These are phyloP conservation scores for Hermatobates lingyangjiaoensis DNA, from an alignment of 1,140 invertebrate species.

Conservation along the genomic window DNA sequence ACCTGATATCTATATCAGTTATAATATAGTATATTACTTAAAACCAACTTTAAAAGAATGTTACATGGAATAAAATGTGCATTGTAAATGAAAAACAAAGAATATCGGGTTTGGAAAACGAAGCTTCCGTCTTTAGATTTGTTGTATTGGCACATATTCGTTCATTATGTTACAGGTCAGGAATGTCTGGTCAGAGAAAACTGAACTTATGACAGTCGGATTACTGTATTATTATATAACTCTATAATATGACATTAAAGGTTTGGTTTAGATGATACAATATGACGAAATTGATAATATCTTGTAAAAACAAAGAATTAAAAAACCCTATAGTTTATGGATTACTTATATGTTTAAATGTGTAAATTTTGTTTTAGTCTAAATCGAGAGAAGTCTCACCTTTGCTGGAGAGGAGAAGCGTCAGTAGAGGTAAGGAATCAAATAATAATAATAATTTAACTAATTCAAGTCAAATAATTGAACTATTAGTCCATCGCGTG, in stretches of 20 bases:
- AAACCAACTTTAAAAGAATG: too few species aligned
- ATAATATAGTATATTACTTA: too few species aligned
- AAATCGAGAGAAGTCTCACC: constrained; percentile 41
- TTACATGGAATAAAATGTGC: too few species aligned
- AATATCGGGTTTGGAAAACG: too few species aligned
- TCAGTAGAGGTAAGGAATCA: constrained; percentile 23
- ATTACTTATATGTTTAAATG: neutral
- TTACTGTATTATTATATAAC: too few species aligned
- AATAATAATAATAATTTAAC: neutral
- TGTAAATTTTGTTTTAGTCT: constrained; percentile 14
- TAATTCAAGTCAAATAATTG: neutral
- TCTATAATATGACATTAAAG: neutral
- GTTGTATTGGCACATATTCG: too few species aligned
- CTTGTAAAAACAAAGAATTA: neutral
- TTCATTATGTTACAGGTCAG: too few species aligned
- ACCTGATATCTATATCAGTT: too few species aligned
- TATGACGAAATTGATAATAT: neutral
- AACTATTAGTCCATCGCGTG: neutral
- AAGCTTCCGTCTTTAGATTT: too few species aligned
- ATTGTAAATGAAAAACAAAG: too few species aligned
- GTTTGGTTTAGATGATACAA: neutral
- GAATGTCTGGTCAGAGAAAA: too few species aligned
- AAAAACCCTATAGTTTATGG: neutral
- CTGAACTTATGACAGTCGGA: too few species aligned
- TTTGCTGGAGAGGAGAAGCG: constrained; percentile 27